Base-by-base conservation (phyloP, 2,888 invertebrate species). In the Sinodicranocentrus sp. region DNA sequence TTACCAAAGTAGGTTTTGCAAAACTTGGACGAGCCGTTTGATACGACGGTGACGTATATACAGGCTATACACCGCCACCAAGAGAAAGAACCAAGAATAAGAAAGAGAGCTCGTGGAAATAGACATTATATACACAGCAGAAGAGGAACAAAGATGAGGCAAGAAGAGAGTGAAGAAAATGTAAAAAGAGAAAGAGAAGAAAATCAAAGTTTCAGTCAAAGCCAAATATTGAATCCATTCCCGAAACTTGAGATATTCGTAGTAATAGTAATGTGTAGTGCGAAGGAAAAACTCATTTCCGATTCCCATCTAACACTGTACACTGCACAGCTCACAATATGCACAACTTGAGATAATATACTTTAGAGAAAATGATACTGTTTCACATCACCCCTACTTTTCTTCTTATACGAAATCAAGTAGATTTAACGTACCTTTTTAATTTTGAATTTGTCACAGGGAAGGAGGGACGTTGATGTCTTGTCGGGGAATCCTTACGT, bases 391-490 rank as follows among this genome's bases (percentile, higher is more conserved):
- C n/a, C n/a, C n/a, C n/a, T n/a, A n/a, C n/a, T n/a, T n/a, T n/a
- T n/a, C n/a, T n/a, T n/a, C n/a, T n/a, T n/a, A n/a, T n/a, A n/a
- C n/a, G n/a, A n/a, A n/a, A n/a, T n/a, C n/a, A n/a, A n/a, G n/a
- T n/a, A n/a, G n/a, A n/a, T n/a, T n/a, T n/a, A n/a, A n/a, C n/a
- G n/a, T 67, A 84, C 78, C 73, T 78, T 78, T n/a, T 84, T 78
- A 19, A 73, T 82, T 73, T 84, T 84, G 54, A 82, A 84, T 65
- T 84, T 82, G 19, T 96, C 96, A n/a, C 85, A 97, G 90, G 0
- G 97, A 96, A 0, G 97, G 97, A 0, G 97, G 97, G 17, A 97
- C 96, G 89, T 97, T 96, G 89, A 97, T 91, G 89, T 96, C 95
- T 21, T 87, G 71, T 90, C 95, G 95, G 0, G 97, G 97, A 72